phyloP scores from a whole-genome alignment of 2,888 invertebrate genomes.

The Ditula angustiorana region DNA sequence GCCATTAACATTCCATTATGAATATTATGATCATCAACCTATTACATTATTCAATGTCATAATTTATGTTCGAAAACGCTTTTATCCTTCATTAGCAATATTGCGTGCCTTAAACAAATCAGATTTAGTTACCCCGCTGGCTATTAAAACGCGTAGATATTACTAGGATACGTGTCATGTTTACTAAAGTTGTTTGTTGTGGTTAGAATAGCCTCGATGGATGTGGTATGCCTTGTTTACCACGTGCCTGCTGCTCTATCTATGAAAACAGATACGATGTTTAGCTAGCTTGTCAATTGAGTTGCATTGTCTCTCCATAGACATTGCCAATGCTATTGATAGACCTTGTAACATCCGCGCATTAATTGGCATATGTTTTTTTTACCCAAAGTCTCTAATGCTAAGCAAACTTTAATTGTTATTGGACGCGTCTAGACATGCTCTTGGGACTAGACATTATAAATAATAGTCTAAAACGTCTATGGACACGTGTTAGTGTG shows the following conservation, averaged over 20 bases:
- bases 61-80: slow-evolving; percentile 5
- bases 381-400: slow-evolving; percentile 43
- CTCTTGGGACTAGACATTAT: slow-evolving; percentile 50
- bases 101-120: slow-evolving; percentile 20
- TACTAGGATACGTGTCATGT: slow-evolving; percentile 18
- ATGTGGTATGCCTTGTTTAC: slow-evolving; percentile 53
- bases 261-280: slow-evolving; percentile 54
- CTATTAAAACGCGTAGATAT: slow-evolving; percentile 17
- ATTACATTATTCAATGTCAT: slow-evolving; percentile 13
- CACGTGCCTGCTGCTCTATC: slow-evolving; percentile 55
- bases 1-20: slow-evolving; percentile 31
- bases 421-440: slow-evolving; percentile 48
- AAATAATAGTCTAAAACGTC: slow-evolving; percentile 57
- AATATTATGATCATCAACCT: no score
- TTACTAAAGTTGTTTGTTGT: slow-evolving; percentile 43
- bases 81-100: slow-evolving; percentile 23
- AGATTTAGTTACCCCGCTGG: not conserved
- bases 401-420: slow-evolving; percentile 48
- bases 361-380: slow-evolving; percentile 48
- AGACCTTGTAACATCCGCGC: slow-evolving; percentile 63
- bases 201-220: slow-evolving; percentile 47
- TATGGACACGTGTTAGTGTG: slow-evolving; percentile 59
- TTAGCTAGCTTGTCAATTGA: slow-evolving; percentile 56
- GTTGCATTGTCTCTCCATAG: slow-evolving; percentile 55
- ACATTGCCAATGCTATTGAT: slow-evolving; percentile 68